Base-by-base conservation (phyloP, 2,888 invertebrate species). In the Rosalia funebris region DNA sequence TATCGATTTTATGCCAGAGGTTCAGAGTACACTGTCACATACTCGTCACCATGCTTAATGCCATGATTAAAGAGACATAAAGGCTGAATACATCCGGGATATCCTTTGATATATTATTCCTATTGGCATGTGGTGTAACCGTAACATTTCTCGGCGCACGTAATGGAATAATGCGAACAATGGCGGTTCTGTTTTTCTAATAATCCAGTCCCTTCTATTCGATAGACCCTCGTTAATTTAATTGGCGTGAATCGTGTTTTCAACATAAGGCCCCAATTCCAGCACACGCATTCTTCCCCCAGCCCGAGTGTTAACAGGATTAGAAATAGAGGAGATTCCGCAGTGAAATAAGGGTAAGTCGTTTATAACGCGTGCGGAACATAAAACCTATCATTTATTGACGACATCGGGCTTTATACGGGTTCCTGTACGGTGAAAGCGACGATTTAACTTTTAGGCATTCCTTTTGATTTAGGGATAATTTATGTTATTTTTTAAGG, bases 141-240 rank as follows among this genome's bases (percentile, higher is more conserved):
- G n/a, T n/a, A n/a, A n/a, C n/a, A n/a, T n/a, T n/a, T n/a, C n/a
- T n/a, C n/a, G n/a, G n/a, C n/a, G n/a, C n/a, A 7, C 25, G 10
- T 41, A 50, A 32, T 46, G 32, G 32, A 32, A 46, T 32, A 46
- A 39, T n/a, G 39, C 11, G 15, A 9, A 50, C 39, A 39, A 50
- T 39, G 50, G 39, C 16, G 50, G 39, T 39, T 14, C 50, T 25
- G 50, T 50, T 50, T 50, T 50, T 50, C 39, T 11, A 39, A 50
- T 50, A 50, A 50, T 41, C 50, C 10, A 25, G 50, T 39, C 37
- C 50, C 50, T 50, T 50, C 10, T 50, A 50, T 50, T 39, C 50
- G 19, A 50, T 50, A 39, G 39, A 50, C 50, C 50, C 50, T 50
- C 31, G 50, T 50, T 50, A 50, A 50, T 50, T 39, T 50, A 50